phyloP scores from a whole-genome alignment of 2,113 vertebrate genomes.

The Rhea americana region DNA sequence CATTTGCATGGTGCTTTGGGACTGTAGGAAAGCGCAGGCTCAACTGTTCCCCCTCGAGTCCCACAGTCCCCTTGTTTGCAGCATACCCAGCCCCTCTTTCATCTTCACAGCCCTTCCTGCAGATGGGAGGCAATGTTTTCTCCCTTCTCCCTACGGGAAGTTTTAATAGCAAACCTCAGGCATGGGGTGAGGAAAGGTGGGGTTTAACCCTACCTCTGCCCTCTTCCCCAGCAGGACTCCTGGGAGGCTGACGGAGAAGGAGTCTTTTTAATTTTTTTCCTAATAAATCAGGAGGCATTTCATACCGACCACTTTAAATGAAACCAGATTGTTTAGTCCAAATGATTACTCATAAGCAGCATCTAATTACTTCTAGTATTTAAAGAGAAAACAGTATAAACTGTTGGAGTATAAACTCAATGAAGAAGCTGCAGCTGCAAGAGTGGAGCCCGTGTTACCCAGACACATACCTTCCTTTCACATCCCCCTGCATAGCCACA shows the following conservation, averaged over 20 bases:
- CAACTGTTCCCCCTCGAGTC: neutral
- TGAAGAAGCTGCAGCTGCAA: neutral
- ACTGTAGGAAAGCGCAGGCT: neutral
- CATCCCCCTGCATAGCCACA: neutral
- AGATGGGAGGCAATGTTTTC: neutral
- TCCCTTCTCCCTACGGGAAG: neutral
- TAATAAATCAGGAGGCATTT: neutral
- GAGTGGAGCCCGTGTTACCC: neutral
- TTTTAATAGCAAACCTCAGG: neutral
- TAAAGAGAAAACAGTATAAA: conserved; percentile 34
- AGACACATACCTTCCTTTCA: neutral
- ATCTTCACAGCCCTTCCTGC: neutral
- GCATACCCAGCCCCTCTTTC: neutral
- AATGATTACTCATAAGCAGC: conserved; percentile 31
- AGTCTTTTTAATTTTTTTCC: neutral
- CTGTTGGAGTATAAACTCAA: conserved; percentile 4
- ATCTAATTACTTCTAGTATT: conserved; percentile 54
- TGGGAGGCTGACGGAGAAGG: neutral
- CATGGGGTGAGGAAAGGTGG: neutral
- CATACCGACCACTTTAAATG: conserved; percentile 25
- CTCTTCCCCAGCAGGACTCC: neutral
- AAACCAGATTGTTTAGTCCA: conserved; percentile 51
- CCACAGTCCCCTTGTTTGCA: rapidly evolving
- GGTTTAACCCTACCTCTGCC: neutral
- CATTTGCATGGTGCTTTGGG: neutral